phyloP scores from a whole-genome alignment of 2,888 invertebrate species.

The Calliphora vomitoria region DNA sequence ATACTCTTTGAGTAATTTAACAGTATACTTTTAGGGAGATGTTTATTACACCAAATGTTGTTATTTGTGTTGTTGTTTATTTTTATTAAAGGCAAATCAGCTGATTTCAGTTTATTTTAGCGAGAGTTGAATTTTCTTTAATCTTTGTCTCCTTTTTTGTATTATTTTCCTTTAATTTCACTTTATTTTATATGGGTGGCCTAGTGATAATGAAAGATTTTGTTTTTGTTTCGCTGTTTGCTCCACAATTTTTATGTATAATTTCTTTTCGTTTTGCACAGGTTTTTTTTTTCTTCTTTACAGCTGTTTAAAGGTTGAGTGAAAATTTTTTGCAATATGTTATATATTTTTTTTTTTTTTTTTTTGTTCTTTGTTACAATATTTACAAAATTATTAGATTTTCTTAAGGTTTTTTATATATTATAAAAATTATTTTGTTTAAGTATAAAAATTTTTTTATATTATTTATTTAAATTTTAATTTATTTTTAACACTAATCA shows the following conservation, averaged over 20 bases:
- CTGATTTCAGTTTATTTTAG: slow-evolving; percentile 40
- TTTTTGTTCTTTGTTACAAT: slow-evolving; percentile 7
- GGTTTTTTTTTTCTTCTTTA: slow-evolving; percentile 24
- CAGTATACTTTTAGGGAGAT: not conserved
- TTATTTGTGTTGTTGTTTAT: slow-evolving; percentile 28
- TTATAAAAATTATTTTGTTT: slow-evolving; percentile 28
- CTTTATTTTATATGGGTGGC: slow-evolving; percentile 68
- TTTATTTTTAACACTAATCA: not conserved
- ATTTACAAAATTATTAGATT: slow-evolving; percentile 33
- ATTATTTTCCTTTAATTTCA: slow-evolving; percentile 39
- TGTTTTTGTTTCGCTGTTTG: slow-evolving; percentile 43
- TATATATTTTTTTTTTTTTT: slow-evolving; percentile 17
- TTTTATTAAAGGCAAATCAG: slow-evolving; percentile 44
- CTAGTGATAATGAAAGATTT: slow-evolving; percentile 73
- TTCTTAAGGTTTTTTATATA: not conserved
- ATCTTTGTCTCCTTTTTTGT: not conserved
- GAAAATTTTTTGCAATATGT: slow-evolving; percentile 24
- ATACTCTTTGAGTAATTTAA: slow-evolving; percentile 2
- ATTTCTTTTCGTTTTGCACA: slow-evolving; percentile 18
- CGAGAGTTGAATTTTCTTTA: slow-evolving; percentile 30
- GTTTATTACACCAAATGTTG: not conserved
- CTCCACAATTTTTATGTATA: slow-evolving; percentile 51
- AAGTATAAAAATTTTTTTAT: slow-evolving; percentile 22
- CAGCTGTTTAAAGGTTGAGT: slow-evolving; percentile 65
- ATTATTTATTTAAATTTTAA: not conserved